Evolutionary conservation across 2,113 vertebrate genomes (phyloP), one percentile per base, ranked within the genome.

Genomic region (Onychorhynchus coronatus): DNA sequence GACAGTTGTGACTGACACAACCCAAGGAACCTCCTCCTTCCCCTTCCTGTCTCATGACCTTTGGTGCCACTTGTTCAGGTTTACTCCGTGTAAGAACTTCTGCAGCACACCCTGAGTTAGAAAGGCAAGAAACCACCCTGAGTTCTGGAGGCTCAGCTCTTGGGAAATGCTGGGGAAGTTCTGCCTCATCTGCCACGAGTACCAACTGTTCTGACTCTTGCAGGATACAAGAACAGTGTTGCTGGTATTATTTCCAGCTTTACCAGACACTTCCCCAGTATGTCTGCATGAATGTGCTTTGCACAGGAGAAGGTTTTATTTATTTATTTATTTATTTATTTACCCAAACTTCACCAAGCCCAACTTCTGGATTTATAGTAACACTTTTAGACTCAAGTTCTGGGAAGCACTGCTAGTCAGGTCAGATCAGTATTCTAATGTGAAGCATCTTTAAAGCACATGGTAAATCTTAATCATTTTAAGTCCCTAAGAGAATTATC

Each of bases 1-100:
- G 97, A 96, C 96, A 95, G 95, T 80, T 95, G 87, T 73, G 96
- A 97, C 95, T 96, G 95, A 95, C 97, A 96, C 89, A 86, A 4
- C 6, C 94, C 78, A 49, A 56, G 88, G 85, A 94, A 85, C 85
- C 76, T 93, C 90, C 89, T 59, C 14, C 94, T 97, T 97, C 97
- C 96, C 53, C 31, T 97, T 97, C 96, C 97, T 95, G 96, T 68
- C 89, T 72, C 73, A 17, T 85, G 89, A 92, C 91, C 92, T 92
- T 85, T 50, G 53, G 55, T 92, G 39, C 88, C 94, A 86, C 86
- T 96, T 63, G 19, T 13, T 37, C 63, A 88, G 56, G 44, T 84
- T 94, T 81, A 56, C 53, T 88, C 19, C 11, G 28, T 33, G 39
- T 17, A 58, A 72, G 72, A 74, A 55, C 31, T 73, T 31, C n/a